Conservation (phyloP, 92 coral and sea anemone genomes). For the Phenganax subtilis region DNA sequence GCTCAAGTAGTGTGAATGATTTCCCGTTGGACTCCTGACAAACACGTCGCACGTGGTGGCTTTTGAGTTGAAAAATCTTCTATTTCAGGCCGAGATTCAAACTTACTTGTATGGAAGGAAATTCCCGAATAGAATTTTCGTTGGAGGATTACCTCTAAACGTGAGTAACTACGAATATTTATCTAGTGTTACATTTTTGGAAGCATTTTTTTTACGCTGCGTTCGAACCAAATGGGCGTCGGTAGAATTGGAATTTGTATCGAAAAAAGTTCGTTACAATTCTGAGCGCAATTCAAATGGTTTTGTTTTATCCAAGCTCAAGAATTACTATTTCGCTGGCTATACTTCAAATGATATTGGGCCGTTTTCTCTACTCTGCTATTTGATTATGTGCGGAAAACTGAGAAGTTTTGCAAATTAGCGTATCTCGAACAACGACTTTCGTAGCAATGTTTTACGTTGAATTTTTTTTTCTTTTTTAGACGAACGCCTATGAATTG, state of each 20-base stretch:
- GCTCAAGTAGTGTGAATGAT: background rate
- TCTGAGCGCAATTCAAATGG: too few relatives aligned
- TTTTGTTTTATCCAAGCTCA: too few relatives aligned
- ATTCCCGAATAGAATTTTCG: conserved; percentile 76
- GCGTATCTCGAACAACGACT: background rate
- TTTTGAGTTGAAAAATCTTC: background rate
- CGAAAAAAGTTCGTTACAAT: too few relatives aligned
- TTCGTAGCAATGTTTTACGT: background rate
- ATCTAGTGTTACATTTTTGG: background rate
- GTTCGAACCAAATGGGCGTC: background rate
- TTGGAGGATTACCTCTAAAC: conserved; percentile 76
- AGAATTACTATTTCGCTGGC: too few relatives aligned
- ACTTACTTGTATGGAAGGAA: conserved; percentile 72
- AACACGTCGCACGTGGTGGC: background rate
- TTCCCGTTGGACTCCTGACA: background rate
- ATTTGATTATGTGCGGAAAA: background rate
- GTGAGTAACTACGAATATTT: conserved; percentile 52
- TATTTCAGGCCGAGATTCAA: conserved; percentile 44
- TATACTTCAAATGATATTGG: too few relatives aligned
- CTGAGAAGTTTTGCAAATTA: background rate
- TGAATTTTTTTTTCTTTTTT: conserved; percentile 1
- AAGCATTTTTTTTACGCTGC: background rate
- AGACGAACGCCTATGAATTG: conserved; percentile 62
- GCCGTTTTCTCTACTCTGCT: background rate
- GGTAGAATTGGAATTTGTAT: too few relatives aligned